phyloP scores from a whole-genome alignment of 2,888 invertebrate species.

The Thecophora atra region DNA sequence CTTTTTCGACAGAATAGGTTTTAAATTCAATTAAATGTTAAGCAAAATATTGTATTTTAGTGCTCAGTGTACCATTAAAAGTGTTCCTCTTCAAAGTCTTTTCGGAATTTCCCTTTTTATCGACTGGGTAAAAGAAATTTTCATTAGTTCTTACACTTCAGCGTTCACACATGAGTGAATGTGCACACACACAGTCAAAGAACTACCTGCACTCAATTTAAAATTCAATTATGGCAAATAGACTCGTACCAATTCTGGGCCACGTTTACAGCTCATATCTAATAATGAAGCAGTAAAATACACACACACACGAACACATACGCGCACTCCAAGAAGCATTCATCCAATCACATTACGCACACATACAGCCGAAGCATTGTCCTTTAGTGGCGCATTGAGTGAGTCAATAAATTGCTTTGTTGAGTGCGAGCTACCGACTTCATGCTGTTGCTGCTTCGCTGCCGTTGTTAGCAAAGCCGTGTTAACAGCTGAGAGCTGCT shows the following conservation, averaged over 20 bases:
- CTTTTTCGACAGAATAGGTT: too few relatives aligned
- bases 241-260: constrained; percentile 15
- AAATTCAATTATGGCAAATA: constrained; percentile 30
- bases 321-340: neutral
- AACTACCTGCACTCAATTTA: constrained; percentile 25
- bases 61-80: too few relatives aligned
- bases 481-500: constrained; percentile 25
- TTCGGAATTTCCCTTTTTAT: neutral
- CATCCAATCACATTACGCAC: neutral
- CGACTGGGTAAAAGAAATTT: neutral
- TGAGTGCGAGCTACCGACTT: constrained; percentile 20
- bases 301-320: neutral
- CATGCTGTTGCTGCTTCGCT: neutral
- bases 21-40: too few relatives aligned
- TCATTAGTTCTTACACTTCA: constrained; percentile 1
- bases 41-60: too few relatives aligned
- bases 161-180: too few relatives aligned
- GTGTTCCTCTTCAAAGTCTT: neutral
- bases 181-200: neutral
- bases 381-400: constrained; percentile 29
- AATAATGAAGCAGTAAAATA: neutral
- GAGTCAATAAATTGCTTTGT: constrained; percentile 29
- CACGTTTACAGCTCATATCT: neutral
- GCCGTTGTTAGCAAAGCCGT: constrained; percentile 10
- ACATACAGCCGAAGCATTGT: neutral